These are phyloP conservation scores for Zosterops borbonicus DNA, from an alignment of 2,113 vertebrate genomes.

Conservation along the genomic window DNA sequence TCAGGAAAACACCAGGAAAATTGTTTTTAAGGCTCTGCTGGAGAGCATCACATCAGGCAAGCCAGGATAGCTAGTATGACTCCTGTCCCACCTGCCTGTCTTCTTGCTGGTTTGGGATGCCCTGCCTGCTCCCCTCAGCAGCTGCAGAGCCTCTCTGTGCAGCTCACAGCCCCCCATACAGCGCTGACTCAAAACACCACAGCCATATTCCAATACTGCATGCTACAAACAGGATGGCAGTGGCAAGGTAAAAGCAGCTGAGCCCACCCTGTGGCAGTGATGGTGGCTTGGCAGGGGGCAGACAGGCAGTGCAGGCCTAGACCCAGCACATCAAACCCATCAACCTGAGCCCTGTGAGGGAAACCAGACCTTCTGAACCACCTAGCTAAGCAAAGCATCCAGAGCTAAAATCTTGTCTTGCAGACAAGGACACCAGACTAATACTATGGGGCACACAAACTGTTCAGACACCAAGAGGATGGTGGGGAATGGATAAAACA, in stretches of 20 bases:
- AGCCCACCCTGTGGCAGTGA: neutral
- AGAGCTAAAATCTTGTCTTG: neutral
- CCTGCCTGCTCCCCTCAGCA: neutral
- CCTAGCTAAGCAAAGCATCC: neutral
- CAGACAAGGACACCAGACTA: neutral
- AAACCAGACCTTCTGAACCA: neutral
- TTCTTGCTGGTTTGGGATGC: neutral
- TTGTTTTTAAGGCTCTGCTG: neutral
- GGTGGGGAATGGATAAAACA: neutral
- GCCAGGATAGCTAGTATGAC: neutral
- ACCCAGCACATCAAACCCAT: neutral
- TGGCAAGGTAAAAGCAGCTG: neutral
- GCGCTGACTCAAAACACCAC: neutral
- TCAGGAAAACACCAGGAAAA: neutral
- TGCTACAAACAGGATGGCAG: neutral
- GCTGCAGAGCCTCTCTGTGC: neutral
- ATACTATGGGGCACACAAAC: neutral
- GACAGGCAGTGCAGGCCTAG: neutral
- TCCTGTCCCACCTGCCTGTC: neutral
- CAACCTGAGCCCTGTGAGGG: neutral
- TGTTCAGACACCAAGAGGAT: neutral
- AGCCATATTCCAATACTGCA: fast-evolving
- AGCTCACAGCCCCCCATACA: fast-evolving
- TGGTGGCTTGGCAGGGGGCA: neutral
- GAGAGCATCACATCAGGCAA: neutral